Base-by-base conservation (phyloP, 1,140 invertebrate species). In the Daktulosphaira vitifoliae region DNA sequence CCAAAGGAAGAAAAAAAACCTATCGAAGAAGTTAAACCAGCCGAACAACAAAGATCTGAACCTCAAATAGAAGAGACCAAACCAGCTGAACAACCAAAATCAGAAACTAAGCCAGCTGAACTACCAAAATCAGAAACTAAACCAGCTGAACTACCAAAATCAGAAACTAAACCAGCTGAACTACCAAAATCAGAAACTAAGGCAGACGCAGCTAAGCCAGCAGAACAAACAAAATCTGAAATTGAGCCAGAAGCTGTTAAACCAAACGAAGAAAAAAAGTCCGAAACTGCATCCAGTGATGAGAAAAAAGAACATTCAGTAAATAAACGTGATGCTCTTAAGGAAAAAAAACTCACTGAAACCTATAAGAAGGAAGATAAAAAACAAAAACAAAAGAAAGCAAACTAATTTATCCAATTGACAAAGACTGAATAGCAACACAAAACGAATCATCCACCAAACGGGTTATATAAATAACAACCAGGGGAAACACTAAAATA, bases 301-400 rank as follows among this genome's bases (percentile, higher is more conserved):
- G 65, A 69, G 44, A 48, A 64, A n/a, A 69, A 69, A 9, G 67
- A 68, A 64, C 62, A 68, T 8, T 49, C 48, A 6, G 29, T 50
- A 16, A 38, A 48, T n/a, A 66, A 66, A 22, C 48, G 68, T n/a
- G 54, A 67, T 6, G 54, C 33, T 0, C 23, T 4, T 23, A 67
- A 42, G 29, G 46, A 64, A 52, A 46, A 38, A 23, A 53, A 51
- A 11, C 25, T 42, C 5, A 48, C 29, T 3, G 59, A 52, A 42
- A 8, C 65, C 48, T 26, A 37, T 9, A 18, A 23, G 54, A 67
- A 50, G 51, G 38, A 44, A 4, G 15, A 23, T 29, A 67, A 50
- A 44, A 67, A 62, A 56, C 26, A n/a, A 39, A 29, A 29, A 62
- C 42, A 64, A 49, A 56, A 48, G 20, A 56, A 59, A 62, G 6